Evolutionary conservation across 2,888 invertebrate genomes (phyloP).

Genomic region (Formica aserva): DNA sequence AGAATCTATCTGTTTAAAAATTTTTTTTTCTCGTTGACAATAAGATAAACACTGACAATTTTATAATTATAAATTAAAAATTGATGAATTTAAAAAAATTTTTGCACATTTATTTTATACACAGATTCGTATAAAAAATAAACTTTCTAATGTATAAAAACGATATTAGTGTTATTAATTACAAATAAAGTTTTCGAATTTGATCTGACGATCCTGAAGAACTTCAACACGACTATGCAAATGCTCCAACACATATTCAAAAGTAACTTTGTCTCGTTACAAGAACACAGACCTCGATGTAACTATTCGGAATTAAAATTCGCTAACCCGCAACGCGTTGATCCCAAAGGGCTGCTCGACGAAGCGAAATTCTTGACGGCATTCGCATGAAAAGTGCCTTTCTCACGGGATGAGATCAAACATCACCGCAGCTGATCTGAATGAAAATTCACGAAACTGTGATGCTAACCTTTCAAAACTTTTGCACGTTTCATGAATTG

Average conservation of each 20-base stretch:
- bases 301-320: conserved; percentile 50
- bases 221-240: conserved; percentile 37
- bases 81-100: not conserved
- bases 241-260: conserved; percentile 27
- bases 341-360: conserved; percentile 21
- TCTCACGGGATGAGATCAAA: conserved; percentile 39
- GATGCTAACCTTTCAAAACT: conserved; percentile 10
- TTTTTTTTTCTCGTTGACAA: not conserved
- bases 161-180: not conserved
- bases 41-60: not conserved
- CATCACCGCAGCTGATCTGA: conserved; percentile 21
- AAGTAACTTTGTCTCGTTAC: conserved; percentile 41
- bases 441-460: conserved; percentile 29
- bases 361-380: conserved; percentile 46
- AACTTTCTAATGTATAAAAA: conserved; percentile 10
- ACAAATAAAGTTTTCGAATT: conserved; percentile 22
- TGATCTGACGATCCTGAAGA: not conserved
- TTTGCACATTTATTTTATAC: not conserved
- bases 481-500: conserved; percentile 1
- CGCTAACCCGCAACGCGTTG: conserved; percentile 39
- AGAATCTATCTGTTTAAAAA: not conserved
- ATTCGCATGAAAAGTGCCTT: conserved; percentile 29
- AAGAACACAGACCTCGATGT: conserved; percentile 38
- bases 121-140: not conserved
- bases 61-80: conserved; percentile 7